These are phyloP conservation scores for Ascaphus truei DNA, from an alignment of 2,113 vertebrate species.

Conservation along the genomic window DNA sequence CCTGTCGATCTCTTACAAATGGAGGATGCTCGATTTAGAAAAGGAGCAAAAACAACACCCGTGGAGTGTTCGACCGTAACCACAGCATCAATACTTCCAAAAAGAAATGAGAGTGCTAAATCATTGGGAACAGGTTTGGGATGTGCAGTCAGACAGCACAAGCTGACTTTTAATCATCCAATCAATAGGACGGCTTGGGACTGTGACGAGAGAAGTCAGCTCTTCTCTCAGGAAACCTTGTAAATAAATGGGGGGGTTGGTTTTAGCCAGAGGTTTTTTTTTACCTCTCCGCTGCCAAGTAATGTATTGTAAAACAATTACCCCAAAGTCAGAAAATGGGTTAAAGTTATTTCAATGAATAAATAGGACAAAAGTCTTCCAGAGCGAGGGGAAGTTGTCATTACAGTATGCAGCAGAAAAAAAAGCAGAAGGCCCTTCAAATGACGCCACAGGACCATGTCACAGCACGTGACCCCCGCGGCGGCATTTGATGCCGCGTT, in stretches of 20 bases:
- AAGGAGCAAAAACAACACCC: not conserved
- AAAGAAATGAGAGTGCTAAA: conserved; percentile 26
- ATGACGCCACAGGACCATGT: no score
- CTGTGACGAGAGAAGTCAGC: conserved; percentile 3
- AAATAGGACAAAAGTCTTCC: no score
- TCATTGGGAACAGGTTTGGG: conserved; percentile 4
- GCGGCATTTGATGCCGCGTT: no score
- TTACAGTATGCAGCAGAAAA: no score
- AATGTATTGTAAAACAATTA: not conserved
- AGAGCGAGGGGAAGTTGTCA: no score
- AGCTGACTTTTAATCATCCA: conserved; percentile 18
- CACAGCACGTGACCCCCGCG: no score
- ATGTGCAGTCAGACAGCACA: conserved; percentile 4
- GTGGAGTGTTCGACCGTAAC: not conserved
- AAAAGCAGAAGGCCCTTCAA: no score
- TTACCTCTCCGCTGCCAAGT: not conserved
- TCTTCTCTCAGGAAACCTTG: not conserved
- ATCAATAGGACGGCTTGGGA: conserved; percentile 18
- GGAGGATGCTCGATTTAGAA: not conserved
- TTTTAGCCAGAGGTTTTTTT: not conserved
- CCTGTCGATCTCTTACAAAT: not conserved
- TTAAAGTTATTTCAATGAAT: not conserved
- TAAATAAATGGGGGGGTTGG: conserved; percentile 15
- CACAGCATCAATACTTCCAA: conserved; percentile 18
- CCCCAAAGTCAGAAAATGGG: not conserved